Conservation (phyloP, 2,888 invertebrate species). For the Nephrotoma flavescens region DNA sequence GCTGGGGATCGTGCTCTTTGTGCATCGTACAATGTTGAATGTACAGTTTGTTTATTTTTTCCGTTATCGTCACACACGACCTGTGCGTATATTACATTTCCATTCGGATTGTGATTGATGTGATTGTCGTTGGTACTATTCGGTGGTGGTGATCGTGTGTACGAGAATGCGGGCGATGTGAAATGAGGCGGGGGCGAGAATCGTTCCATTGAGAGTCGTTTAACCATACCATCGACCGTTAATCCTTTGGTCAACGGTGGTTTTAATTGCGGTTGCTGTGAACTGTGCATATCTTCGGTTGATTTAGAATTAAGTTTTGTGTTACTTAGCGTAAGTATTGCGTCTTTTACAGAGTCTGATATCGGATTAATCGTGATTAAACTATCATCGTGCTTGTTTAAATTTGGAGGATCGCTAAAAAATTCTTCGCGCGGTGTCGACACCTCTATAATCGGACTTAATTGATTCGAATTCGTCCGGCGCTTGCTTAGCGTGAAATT, state of each 20-base stretch:
- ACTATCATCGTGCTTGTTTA: conserved; percentile 32
- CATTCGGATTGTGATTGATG: conserved; percentile 32
- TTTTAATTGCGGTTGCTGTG: conserved; percentile 53
- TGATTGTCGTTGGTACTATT: conserved; percentile 22
- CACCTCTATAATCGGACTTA: conserved; percentile 63
- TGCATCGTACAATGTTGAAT: conserved; percentile 24
- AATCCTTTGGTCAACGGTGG: conserved; percentile 53
- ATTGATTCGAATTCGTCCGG: conserved; percentile 33
- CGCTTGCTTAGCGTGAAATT: background rate
- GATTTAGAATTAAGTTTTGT: conserved; percentile 32
- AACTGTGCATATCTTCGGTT: conserved; percentile 52
- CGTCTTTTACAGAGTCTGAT: conserved; percentile 30
- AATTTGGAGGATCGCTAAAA: conserved; percentile 27
- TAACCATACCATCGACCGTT: conserved; percentile 64
- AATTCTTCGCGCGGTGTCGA: conserved; percentile 56
- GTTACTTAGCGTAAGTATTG: conserved; percentile 21
- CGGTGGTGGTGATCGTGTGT: conserved; percentile 36
- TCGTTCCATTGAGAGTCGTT: conserved; percentile 56
- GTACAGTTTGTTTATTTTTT: conserved; percentile 35
- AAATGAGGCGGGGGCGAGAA: conserved; percentile 53
- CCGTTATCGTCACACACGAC: conserved; percentile 38
- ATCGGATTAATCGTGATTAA: conserved; percentile 29
- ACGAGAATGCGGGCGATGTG: conserved; percentile 68
- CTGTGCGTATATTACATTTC: conserved; percentile 62
- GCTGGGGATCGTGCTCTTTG: background rate